Base-by-base conservation (phyloP, 1,140 invertebrate species). In the Halesus radiatus region DNA sequence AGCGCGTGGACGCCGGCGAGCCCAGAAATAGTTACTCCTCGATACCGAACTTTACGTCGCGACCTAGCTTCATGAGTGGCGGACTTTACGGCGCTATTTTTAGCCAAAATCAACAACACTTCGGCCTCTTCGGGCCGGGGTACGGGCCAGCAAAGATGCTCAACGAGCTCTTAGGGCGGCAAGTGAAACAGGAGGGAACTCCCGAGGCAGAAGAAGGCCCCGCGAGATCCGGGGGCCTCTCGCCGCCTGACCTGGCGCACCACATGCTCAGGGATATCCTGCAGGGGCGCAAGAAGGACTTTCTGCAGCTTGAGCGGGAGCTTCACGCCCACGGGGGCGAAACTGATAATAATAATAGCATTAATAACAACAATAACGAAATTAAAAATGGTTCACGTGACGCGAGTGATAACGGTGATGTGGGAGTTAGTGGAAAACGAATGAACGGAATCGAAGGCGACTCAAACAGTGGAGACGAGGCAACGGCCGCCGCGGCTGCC, bases 1-100 rank as follows among this genome's bases (percentile, higher is more conserved):
- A 97, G 93, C 94, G 96, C 91, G 95, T 97, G 91, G 96, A 97
- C 94, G 95, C 95, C 91, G 95, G 95, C 86, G 95, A 97, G 92
- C 96, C 96, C 88, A 93, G 96, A 90, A 97, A 97, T 92, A 95
- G 94, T 88, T 97, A 97, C 91, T 95, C 95, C 84, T 95, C 94
- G 88, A 96, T 96, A 87, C 94, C 95, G 88, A 95, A 94, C 89
- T 95, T 94, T 87, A 94, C 94, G 91, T 95, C 94, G 90, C 93
- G 94, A 88, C 94, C 93, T 89, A 93, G 92, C 88, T 95, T 95
- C 90, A 93, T 96, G 88, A 93, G 94, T 88, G 92, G 94, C 87
- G 92, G 94, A 91, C 90, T 96, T 85, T 96, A 95, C 93, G 92
- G 94, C 88, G 93, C 94, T 87, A 94, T 95, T 89, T 94, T 95